These are phyloP conservation scores for Eilema griseolum DNA, from an alignment of 2,888 invertebrate genomes.

Conservation along the genomic window DNA sequence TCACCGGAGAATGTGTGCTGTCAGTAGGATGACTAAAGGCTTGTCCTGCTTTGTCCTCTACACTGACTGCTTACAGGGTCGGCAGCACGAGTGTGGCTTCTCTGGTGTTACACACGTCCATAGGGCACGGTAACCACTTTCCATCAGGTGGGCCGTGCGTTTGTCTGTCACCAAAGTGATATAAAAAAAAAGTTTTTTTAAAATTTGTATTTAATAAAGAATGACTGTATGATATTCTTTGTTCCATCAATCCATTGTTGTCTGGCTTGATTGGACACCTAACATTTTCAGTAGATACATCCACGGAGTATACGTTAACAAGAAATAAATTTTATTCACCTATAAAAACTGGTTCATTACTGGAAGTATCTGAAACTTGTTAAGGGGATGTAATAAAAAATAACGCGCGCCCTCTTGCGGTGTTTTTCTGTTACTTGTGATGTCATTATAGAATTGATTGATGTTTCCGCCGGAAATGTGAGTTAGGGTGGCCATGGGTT, in stretches of 20 bases:
- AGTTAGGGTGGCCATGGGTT: slow-evolving; percentile 32
- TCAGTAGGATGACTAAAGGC: no score
- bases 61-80: no score
- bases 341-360: slow-evolving; percentile 27
- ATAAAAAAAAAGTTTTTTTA: no score
- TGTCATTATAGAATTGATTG: slow-evolving; percentile 60
- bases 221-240: neutral
- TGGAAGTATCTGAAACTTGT: slow-evolving; percentile 30
- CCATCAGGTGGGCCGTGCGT: no score
- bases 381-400: slow-evolving; percentile 40
- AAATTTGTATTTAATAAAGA: neutral
- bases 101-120: no score
- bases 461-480: slow-evolving; percentile 48
- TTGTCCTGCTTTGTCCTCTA: no score
- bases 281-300: neutral
- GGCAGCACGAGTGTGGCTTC: no score
- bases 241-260: neutral
- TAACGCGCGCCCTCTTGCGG: slow-evolving; percentile 25
- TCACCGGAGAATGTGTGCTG: no score
- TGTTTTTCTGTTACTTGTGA: slow-evolving; percentile 45
- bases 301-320: neutral
- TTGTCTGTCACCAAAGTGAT: no score
- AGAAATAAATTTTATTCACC: slow-evolving; percentile 19
- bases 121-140: no score
- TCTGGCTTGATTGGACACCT: neutral